Conservation (phyloP, 2,113 vertebrate genomes). For the Salvelinus sp. region DNA sequence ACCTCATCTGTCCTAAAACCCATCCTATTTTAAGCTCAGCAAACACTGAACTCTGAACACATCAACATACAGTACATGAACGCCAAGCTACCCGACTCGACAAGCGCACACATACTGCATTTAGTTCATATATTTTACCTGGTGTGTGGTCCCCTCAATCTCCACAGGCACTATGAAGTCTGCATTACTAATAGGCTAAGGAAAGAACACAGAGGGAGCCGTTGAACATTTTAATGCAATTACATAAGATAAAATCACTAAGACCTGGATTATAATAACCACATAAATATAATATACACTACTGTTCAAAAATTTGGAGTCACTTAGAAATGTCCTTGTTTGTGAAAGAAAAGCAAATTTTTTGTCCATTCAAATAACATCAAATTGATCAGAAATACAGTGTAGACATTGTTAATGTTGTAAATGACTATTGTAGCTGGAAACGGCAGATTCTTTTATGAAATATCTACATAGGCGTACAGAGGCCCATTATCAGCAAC, state of each 20-base stretch:
- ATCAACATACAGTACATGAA: neutral
- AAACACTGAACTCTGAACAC: conserved; percentile 37
- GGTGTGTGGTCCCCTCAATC: conserved; percentile 91
- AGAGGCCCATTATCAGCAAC: no score
- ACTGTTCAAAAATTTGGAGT: neutral
- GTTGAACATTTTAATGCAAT: conserved; percentile 57
- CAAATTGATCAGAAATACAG: no score
- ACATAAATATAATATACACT: conserved; percentile 27
- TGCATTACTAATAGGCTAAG: conserved; percentile 89
- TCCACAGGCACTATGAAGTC: conserved; percentile 93
- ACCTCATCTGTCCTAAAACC: conserved; percentile 42
- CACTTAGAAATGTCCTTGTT: no score
- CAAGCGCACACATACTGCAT: conserved; percentile 24
- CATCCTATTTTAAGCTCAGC: conserved; percentile 56
- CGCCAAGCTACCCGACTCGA: conserved; percentile 21
- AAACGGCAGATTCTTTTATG: no score
- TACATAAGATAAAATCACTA: conserved; percentile 51
- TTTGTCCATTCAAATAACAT: no score
- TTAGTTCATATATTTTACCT: conserved; percentile 72
- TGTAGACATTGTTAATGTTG: no score
- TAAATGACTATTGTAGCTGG: no score
- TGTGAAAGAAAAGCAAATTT: no score
- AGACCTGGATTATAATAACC: conserved; percentile 7
- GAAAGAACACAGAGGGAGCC: conserved; percentile 45
- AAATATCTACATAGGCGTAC: no score